These are phyloP conservation scores for Bombus fervidus DNA, from an alignment of 1,140 invertebrate genomes.

Conservation along the genomic window DNA sequence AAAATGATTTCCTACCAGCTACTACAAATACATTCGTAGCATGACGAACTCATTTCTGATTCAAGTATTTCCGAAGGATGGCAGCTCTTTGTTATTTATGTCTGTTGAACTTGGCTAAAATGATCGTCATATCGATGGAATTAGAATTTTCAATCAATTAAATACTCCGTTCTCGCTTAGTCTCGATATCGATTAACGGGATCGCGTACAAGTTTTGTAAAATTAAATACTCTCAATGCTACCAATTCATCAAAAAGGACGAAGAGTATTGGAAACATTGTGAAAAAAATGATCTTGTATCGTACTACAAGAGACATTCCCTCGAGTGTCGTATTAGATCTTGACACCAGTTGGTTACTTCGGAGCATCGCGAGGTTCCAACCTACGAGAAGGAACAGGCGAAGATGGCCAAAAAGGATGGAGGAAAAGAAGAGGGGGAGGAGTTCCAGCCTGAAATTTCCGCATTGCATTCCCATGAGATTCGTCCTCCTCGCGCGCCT, in stretches of 20 bases:
- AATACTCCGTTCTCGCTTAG: no score
- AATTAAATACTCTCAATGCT: neutral
- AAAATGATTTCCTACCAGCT: neutral
- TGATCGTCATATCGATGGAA: no score
- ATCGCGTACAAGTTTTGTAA: neutral
- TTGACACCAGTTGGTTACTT: neutral
- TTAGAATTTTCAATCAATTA: no score
- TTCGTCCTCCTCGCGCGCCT: conserved; percentile 68
- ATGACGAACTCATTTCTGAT: no score
- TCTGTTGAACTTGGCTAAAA: no score
- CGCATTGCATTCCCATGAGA: conserved; percentile 78
- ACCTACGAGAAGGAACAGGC: neutral
- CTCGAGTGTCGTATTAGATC: neutral
- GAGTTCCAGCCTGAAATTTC: conserved; percentile 75
- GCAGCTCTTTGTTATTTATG: neutral
- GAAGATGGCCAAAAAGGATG: neutral
- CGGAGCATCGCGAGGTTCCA: neutral
- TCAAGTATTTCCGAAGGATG: neutral
- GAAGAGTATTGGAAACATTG: neutral
- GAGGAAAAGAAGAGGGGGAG: neutral
- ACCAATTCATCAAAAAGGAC: neutral
- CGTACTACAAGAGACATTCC: neutral
- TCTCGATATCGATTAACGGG: no score
- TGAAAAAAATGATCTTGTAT: no score
- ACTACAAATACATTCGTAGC: no score